Conservation (phyloP, 2,888 invertebrate genomes). For the Tinea trinotella region DNA sequence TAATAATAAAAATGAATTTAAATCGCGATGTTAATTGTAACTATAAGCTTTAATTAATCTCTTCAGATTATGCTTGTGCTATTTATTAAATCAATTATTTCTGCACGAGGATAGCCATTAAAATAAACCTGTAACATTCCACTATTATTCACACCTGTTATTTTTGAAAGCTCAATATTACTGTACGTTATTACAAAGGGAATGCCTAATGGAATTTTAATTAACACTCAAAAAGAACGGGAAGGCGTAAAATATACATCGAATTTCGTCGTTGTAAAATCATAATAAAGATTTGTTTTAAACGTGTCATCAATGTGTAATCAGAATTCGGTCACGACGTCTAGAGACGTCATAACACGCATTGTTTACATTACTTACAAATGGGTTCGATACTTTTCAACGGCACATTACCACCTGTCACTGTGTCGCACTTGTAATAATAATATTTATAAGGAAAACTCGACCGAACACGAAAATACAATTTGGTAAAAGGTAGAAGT, state of each 20-base stretch:
- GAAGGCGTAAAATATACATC: slow-evolving; percentile 10
- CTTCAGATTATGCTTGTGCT: background rate
- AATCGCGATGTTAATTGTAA: background rate
- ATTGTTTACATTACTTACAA: slow-evolving; percentile 53
- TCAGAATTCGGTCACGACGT: background rate
- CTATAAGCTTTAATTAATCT: slow-evolving; percentile 6
- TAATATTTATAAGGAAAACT: slow-evolving; percentile 72
- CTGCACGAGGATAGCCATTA: background rate
- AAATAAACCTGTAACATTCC: background rate
- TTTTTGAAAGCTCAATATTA: slow-evolving; percentile 10
- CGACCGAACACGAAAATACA: slow-evolving; percentile 68
- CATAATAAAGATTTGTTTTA: slow-evolving; percentile 7
- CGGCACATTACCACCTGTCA: slow-evolving; percentile 67
- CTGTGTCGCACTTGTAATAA: slow-evolving; percentile 63
- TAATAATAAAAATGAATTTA: too few relatives aligned
- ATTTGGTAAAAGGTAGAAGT: slow-evolving; percentile 68
- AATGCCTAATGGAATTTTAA: slow-evolving; percentile 16
- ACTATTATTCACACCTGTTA: slow-evolving; percentile 17
- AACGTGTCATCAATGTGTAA: slow-evolving; percentile 13
- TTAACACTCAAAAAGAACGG: slow-evolving; percentile 1
- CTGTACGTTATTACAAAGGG: background rate
- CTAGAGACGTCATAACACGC: slow-evolving; percentile 33
- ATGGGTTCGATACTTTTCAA: slow-evolving; percentile 51
- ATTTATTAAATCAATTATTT: slow-evolving; percentile 1
- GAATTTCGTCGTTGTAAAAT: slow-evolving; percentile 8